Evolutionary conservation across 2,797 vertebrate genomes (phyloP), one percentile per base, ranked within the genome.

Genomic region (Trichosurus vulpecula): DNA sequence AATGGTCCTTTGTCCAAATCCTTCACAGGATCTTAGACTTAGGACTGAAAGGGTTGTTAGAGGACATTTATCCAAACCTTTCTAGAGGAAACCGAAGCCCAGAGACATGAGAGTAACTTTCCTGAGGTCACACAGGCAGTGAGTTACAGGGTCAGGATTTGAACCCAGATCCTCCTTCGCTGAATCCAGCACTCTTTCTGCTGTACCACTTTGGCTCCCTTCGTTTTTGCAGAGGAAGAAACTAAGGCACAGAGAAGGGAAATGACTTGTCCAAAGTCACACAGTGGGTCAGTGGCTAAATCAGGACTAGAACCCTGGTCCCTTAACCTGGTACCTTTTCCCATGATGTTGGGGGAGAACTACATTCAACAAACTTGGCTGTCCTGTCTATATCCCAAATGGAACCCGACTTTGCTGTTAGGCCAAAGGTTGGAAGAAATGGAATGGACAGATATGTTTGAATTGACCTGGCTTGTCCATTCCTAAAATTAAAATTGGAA

Each of bases 401-500:
- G 47, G n/a, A 25, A 52, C 30, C 41, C 91, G 92, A 31, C 22
- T 92, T 90, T 81, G 89, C 22, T 54, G 0, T 47, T 66, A 53
- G 41, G 58, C 52, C 95, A 54, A 93, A 56, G n/a, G 41, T 25
- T 6, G 16, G n/a, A 58, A 91, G 54, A 4, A 47, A 53, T 74
- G 30, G 51, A 53, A 90, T 58, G 25, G 61, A 52, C 4, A 56
- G 25, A 11, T 35, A n/a, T 31, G 31, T 51, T 54, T 52, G 53
- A 93, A 81, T 30, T 56, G 35, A 81, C 55, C 4, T 9, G 0
- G 12, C 52, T 57, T 57, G 13, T 41, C 61, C 4, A 66, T 89
- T 92, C 52, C 61, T 58, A 52, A 96, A 90, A 55, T 93, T 61
- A 92, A 90, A 90, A 41, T 1, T 57, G 16, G 22, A 90, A 55